phyloP scores from a whole-genome alignment of 1,140 invertebrate species.

The Drosophila ohnishii region DNA sequence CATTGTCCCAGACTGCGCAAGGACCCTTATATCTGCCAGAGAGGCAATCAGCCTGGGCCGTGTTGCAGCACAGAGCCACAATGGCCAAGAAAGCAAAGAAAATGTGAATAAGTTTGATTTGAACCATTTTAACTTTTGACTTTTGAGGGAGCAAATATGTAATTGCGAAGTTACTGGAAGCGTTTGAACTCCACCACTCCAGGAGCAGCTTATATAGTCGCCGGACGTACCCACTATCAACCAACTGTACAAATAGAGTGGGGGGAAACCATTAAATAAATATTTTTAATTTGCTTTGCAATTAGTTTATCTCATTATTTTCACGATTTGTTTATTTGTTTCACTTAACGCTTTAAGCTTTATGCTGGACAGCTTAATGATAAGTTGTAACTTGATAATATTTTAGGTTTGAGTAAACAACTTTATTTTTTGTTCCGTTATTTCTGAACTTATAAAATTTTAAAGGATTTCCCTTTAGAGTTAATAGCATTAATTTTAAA shows the following conservation, averaged over 20 bases:
- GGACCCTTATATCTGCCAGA: slow-evolving; percentile 12
- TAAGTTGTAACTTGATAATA: background rate
- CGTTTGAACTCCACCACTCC: background rate
- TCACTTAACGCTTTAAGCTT: background rate
- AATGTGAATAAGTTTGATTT: slow-evolving; percentile 3
- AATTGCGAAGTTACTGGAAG: background rate
- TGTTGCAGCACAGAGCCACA: background rate
- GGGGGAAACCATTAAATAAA: background rate
- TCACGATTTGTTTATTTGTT: background rate
- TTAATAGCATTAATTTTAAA: background rate
- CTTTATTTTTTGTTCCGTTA: background rate
- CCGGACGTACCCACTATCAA: background rate
- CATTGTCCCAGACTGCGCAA: slow-evolving; percentile 27
- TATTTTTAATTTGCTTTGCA: slow-evolving; percentile 2
- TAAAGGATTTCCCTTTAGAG: background rate
- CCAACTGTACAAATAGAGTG: slow-evolving; percentile 11
- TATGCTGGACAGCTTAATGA: background rate
- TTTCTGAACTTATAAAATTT: background rate
- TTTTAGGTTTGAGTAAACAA: background rate
- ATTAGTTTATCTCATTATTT: slow-evolving; percentile 6
- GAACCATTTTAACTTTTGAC: slow-evolving; percentile 8
- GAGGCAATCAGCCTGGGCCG: slow-evolving; percentile 12
- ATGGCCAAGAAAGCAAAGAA: background rate
- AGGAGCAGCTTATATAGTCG: background rate
- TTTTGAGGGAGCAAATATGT: background rate